These are phyloP conservation scores for Plodia interpunctella DNA, from an alignment of 1,140 invertebrate genomes.

Conservation along the genomic window DNA sequence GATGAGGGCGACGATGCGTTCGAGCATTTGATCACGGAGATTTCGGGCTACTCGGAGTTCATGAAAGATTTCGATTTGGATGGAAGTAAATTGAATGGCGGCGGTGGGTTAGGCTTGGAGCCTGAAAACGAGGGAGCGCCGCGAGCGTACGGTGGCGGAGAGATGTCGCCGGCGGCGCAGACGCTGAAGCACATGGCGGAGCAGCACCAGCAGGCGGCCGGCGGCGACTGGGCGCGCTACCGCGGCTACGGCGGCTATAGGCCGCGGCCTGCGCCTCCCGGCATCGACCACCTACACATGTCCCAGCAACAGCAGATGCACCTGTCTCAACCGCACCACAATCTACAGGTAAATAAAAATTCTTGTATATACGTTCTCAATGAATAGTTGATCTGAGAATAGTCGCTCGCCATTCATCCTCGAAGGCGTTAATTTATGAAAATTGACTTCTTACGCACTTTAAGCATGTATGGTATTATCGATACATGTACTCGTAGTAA, in stretches of 20 bases:
- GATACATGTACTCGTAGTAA: no score
- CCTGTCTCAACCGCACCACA: conserved; percentile 86
- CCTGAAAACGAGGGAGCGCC: conserved; percentile 74
- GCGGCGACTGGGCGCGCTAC: conserved; percentile 76
- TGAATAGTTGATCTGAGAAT: no score
- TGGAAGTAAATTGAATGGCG: conserved; percentile 71
- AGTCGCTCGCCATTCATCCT: no score
- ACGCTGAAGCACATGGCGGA: conserved; percentile 97
- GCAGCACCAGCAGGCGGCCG: conserved; percentile 90
- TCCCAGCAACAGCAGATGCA: conserved; percentile 92
- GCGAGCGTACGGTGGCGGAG: conserved; percentile 68
- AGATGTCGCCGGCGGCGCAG: conserved; percentile 92
- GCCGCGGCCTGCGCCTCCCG: conserved; percentile 80
- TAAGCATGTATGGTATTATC: no score
- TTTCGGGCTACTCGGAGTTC: conserved; percentile 89
- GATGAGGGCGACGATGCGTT: conserved; percentile 90
- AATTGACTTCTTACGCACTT: no score
- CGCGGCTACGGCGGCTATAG: conserved; percentile 80
- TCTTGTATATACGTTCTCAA: neutral
- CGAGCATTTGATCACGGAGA: conserved; percentile 92
- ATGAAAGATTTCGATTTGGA: conserved; percentile 88
- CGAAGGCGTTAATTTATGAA: no score
- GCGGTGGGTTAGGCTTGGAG: conserved; percentile 50
- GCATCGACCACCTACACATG: conserved; percentile 81
- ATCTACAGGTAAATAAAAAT: conserved; percentile 81